These are phyloP conservation scores for Tiliacea aurago DNA, from an alignment of 2,888 invertebrate species.

Conservation along the genomic window DNA sequence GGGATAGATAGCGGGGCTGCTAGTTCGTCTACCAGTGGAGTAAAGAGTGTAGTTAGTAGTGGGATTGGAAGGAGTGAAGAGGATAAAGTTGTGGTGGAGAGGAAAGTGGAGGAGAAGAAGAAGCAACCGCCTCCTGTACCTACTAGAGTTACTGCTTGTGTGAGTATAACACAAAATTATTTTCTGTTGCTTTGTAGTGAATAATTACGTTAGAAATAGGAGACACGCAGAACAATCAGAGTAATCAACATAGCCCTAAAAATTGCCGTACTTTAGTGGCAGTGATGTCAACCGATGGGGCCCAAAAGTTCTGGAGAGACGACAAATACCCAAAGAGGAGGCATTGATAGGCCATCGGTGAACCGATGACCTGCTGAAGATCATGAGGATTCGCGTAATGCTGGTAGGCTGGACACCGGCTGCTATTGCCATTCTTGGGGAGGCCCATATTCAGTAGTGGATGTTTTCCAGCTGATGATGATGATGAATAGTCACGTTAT, in stretches of 20 bases:
- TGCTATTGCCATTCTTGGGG: background rate
- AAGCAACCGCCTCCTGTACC: constrained; percentile 75
- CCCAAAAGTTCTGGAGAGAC: background rate
- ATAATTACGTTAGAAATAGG: background rate
- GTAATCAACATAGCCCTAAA: background rate
- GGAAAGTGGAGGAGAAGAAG: constrained; percentile 49
- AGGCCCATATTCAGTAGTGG: background rate
- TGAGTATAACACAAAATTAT: constrained; percentile 54
- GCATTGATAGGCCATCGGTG: background rate
- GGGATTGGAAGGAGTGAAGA: constrained; percentile 38
- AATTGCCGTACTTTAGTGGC: background rate
- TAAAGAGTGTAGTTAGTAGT: constrained; percentile 41
- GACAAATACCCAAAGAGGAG: background rate
- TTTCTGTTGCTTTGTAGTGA: background rate
- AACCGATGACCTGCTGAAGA: background rate
- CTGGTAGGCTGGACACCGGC: background rate
- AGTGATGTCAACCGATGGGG: background rate
- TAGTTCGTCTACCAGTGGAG: constrained; percentile 48
- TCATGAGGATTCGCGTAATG: background rate
- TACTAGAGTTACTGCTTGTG: constrained; percentile 68
- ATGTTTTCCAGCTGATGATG: too few species aligned
- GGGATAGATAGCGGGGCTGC: constrained; percentile 53
- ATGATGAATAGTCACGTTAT: background rate
- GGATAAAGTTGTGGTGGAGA: constrained; percentile 22
- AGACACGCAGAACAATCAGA: background rate